Conservation (phyloP, 2,888 invertebrate genomes). For the Cryptocephalus primarius region DNA sequence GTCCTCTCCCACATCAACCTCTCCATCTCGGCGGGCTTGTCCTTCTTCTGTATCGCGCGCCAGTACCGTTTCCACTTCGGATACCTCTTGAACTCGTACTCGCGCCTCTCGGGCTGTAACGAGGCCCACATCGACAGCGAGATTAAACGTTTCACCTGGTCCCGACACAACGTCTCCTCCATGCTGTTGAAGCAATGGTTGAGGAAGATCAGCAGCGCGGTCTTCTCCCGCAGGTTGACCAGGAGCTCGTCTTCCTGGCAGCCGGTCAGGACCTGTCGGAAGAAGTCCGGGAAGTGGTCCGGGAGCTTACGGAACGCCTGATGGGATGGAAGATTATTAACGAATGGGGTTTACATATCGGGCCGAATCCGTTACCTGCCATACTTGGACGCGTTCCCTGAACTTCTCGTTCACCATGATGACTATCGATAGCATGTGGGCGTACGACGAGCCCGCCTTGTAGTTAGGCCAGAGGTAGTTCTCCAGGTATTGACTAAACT, state of each 20-base stretch:
- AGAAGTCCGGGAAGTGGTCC: slow-evolving; percentile 69
- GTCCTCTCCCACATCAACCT: slow-evolving; percentile 74
- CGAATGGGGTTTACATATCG: slow-evolving; percentile 1
- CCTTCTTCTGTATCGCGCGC: slow-evolving; percentile 79
- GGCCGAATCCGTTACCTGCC: slow-evolving; percentile 54
- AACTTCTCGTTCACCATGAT: slow-evolving; percentile 98
- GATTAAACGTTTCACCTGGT: slow-evolving; percentile 79
- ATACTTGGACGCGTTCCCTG: slow-evolving; percentile 90
- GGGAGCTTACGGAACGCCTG: slow-evolving; percentile 69
- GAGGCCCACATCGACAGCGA: slow-evolving; percentile 91
- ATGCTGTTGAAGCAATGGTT: slow-evolving; percentile 97
- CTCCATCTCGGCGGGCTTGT: slow-evolving; percentile 57
- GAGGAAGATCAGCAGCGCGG: slow-evolving; percentile 78
- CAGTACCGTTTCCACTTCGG: slow-evolving; percentile 90
- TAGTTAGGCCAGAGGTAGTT: slow-evolving; percentile 97
- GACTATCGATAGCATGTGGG: slow-evolving; percentile 95
- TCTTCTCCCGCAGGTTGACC: slow-evolving; percentile 62
- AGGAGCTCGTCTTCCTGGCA: slow-evolving; percentile 53
- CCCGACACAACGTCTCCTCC: slow-evolving; percentile 88
- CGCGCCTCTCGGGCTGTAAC: slow-evolving; percentile 71
- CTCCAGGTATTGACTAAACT: slow-evolving; percentile 95
- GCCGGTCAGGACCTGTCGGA: slow-evolving; percentile 67
- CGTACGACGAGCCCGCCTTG: slow-evolving; percentile 61
- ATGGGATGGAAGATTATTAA: slow-evolving; percentile 15
- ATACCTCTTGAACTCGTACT: slow-evolving; percentile 73